A percentile compares a stretch with the other conserved stretches of the same genome.
phyloP scores from a whole-genome alignment of 2,888 invertebrate genomes.

The Drosophila kanekoi region DNA sequence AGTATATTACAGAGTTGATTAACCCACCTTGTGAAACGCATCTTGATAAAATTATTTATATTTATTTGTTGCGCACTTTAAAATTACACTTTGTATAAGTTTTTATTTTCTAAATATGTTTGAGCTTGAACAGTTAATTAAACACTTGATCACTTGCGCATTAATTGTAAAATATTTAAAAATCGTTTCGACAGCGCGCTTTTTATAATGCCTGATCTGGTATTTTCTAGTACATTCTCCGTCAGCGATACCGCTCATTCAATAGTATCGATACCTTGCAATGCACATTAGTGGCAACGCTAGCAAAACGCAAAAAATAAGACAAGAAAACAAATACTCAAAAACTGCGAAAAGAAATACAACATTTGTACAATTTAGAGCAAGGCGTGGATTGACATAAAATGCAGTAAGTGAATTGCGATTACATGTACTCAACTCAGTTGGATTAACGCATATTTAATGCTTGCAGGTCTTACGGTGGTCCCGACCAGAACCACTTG shows the following conservation, averaged over 20 bases:
- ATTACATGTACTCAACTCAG: no score
- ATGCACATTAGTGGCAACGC: conserved; percentile 29
- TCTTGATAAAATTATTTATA: conserved; percentile 42
- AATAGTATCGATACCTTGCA: conserved; percentile 20
- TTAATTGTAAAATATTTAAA: conserved; percentile 48
- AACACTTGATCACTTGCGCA: conserved; percentile 49
- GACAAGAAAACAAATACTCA: conserved; percentile 31
- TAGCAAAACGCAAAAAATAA: conserved; percentile 16
- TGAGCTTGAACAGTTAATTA: conserved; percentile 12
- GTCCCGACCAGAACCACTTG: conserved; percentile 40
- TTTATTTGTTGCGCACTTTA: background rate
- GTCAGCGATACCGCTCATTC: background rate
- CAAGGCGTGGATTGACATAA: conserved; percentile 13
- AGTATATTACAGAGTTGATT: background rate
- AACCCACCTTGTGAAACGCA: conserved; percentile 76
- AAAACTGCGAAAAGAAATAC: conserved; percentile 21
- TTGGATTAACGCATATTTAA: background rate
- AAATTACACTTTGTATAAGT: conserved; percentile 4
- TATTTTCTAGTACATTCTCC: conserved; percentile 51
- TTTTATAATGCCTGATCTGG: conserved; percentile 50
- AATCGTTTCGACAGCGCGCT: conserved; percentile 28
- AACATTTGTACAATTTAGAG: background rate
- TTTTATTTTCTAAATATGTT: background rate
- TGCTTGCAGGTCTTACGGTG: conserved; percentile 53
- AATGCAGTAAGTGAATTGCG: conserved; percentile 52